Base-by-base conservation (phyloP, 2,113 vertebrate genomes). In the Ranitomeya imitator region DNA sequence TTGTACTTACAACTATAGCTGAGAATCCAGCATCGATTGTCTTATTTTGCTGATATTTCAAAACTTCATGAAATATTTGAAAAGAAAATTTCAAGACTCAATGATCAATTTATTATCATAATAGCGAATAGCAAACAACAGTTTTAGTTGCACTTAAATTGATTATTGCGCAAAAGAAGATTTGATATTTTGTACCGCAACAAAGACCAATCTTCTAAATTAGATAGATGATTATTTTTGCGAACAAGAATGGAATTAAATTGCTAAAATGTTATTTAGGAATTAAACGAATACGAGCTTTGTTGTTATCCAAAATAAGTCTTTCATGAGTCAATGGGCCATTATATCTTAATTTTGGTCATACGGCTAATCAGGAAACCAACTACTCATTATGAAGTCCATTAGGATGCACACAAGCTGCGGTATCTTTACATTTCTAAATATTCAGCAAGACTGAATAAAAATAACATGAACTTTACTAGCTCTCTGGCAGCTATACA, bases 371-470 rank as follows among this genome's bases (percentile, higher is more conserved):
- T 89, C 69, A 85, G 61, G 82, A 79, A 69, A 79, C 15, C 21
- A 85, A 78, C 85, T 85, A 89, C 82, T 89, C 81, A 79, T 85
- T 85, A 89, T 89, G 71, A 74, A 85, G 87, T 61, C 73, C 85
- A 79, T 89, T 89, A 78, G 61, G 61, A 89, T 84, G 79, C 87
- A 57, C 82, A 89, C 85, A 69, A 85, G 77, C 82, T 57, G 60
- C 59, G 71, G 51, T 84, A 14, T 84, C 73, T 84, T 76, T 88
- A 71, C 67, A 31, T 63, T 88, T 84, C 51, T 74, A 69, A 84
- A 88, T 65, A 37, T 83, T 88, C 67, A 10, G n/a, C 37, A 16
- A 74, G 79, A 60, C 45, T n/a, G 73, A 69, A 78, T 52, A 59
- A 88, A 61, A 57, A 77, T 57, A 18, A 74, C 78, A 19, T 78